phyloP scores from a whole-genome alignment of 2,113 vertebrate genomes.

The Ameiurus melas region DNA sequence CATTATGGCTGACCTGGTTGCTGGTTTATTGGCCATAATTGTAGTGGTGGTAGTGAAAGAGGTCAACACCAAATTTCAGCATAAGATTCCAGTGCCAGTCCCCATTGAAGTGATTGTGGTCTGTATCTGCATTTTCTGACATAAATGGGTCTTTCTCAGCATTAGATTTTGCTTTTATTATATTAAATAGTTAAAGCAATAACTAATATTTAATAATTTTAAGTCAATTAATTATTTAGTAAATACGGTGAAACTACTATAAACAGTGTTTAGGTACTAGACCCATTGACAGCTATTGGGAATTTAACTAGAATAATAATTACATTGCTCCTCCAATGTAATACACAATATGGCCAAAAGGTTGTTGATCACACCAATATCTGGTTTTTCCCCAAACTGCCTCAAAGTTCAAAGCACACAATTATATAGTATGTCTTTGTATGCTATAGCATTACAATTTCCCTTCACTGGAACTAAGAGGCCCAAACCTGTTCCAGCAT shows the following conservation, averaged over 20 bases:
- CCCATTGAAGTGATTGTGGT: constrained; percentile 87
- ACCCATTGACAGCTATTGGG: neutral
- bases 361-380: neutral
- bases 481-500: neutral
- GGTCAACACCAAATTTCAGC: constrained; percentile 81
- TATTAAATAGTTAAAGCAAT: neutral
- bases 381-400: neutral
- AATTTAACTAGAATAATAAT: neutral
- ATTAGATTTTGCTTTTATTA: neutral
- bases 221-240: neutral
- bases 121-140: constrained; percentile 55
- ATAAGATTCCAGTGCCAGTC: constrained; percentile 82
- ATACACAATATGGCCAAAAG: neutral
- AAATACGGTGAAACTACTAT: neutral
- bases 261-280: neutral
- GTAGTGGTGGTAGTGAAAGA: constrained; percentile 81
- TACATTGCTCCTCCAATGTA: neutral
- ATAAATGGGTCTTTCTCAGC: neutral
- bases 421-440: neutral
- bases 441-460: neutral
- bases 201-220: neutral
- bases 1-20: constrained; percentile 81
- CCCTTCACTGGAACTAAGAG: neutral
- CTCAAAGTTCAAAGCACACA: neutral
- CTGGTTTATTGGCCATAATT: constrained; percentile 80